Conservation (phyloP, 2,113 vertebrate genomes). For the Orientallactaga bullata region DNA sequence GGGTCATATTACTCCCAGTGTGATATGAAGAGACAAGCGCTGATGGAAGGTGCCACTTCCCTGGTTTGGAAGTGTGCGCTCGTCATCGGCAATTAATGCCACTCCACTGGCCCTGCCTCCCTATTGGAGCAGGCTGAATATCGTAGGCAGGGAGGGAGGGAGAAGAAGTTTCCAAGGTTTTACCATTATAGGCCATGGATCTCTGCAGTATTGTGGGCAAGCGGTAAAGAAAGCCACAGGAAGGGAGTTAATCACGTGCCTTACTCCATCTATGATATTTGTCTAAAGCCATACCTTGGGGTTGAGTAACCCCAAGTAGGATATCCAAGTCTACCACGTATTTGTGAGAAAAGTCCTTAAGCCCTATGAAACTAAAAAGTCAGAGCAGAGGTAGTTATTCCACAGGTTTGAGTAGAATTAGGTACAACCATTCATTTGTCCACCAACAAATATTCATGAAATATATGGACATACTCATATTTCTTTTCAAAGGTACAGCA, state of each 20-base stretch:
- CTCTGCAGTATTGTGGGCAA: not conserved
- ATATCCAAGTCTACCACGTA: not conserved
- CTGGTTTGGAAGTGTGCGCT: constrained; percentile 32
- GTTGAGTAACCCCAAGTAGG: not conserved
- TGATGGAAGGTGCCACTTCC: constrained; percentile 72
- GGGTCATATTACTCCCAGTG: constrained; percentile 72
- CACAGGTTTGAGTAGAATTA: not conserved
- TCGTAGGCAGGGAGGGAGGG: not conserved
- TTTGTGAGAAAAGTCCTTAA: not conserved
- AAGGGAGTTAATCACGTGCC: not conserved
- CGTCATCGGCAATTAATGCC: constrained; percentile 62
- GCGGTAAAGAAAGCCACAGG: too few species aligned
- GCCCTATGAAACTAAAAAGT: not conserved
- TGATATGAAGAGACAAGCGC: constrained; percentile 79
- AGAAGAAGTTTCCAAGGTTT: not conserved
- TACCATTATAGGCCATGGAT: fast-evolving
- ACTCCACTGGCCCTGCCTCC: constrained; percentile 34
- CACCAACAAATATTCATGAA: not conserved
- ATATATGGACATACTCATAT: not conserved
- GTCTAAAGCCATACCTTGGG: not conserved
- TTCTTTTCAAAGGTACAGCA: not conserved
- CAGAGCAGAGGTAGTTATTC: not conserved
- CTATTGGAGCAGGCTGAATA: not conserved
- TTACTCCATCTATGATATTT: not conserved
- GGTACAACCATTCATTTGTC: constrained; percentile 24